phyloP scores from a whole-genome alignment of 2,113 vertebrate species.

The Puntigrus tetrazona region DNA sequence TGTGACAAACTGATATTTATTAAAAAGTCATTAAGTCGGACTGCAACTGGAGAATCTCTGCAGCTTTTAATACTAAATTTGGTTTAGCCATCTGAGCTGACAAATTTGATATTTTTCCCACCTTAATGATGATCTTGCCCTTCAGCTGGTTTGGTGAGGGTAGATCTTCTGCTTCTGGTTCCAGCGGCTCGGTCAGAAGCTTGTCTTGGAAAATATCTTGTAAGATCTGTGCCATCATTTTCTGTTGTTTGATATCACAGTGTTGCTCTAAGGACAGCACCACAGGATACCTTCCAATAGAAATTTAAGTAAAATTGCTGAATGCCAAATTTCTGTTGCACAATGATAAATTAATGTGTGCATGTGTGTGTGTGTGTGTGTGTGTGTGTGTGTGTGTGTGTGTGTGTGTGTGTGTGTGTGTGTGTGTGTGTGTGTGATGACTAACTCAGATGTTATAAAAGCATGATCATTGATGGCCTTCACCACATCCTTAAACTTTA shows the following conservation, averaged over 20 bases:
- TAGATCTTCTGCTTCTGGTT: conserved; percentile 90
- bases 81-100: background rate
- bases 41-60: background rate
- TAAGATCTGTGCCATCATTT: conserved; percentile 90
- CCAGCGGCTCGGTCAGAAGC: conserved; percentile 82
- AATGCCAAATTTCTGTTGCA: background rate
- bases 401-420: no score
- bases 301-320: background rate
- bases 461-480: conserved; percentile 94
- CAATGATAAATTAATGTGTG: background rate
- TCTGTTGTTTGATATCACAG: conserved; percentile 88
- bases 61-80: background rate
- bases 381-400: no score
- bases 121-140: conserved; percentile 93
- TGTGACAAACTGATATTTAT: no score
- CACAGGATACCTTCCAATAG: conserved; percentile 82
- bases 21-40: background rate
- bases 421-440: conserved; percentile 14
- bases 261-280: conserved; percentile 96
- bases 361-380: no score
- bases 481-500: conserved; percentile 96
- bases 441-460: conserved; percentile 92
- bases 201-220: conserved; percentile 90
- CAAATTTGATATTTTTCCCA: conserved; percentile 42
- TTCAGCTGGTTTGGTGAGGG: conserved; percentile 93